A percentile compares a stretch with the other conserved stretches of the same genome.
Conservation (phyloP, 1,140 invertebrate genomes). For the Trypoxylus dichotomus region DNA sequence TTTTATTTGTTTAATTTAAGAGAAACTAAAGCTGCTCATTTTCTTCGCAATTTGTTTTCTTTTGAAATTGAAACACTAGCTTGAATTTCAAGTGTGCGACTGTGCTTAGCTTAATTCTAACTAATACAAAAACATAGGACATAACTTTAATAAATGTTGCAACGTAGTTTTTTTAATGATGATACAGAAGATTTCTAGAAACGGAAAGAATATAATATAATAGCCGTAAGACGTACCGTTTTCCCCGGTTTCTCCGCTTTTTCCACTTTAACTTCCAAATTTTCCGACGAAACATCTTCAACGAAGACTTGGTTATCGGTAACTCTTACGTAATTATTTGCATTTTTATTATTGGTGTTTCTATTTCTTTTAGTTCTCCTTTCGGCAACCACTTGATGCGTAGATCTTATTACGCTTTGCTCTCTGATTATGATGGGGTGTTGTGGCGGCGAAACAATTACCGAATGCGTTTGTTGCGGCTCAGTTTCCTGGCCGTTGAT, state of each 20-base stretch:
- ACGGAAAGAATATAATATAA: too few relatives aligned
- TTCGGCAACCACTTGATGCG: slow-evolving; percentile 39
- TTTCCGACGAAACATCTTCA: not conserved
- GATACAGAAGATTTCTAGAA: too few relatives aligned
- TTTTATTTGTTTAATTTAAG: too few relatives aligned
- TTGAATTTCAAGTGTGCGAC: too few relatives aligned
- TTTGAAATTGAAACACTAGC: too few relatives aligned
- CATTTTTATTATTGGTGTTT: slow-evolving; percentile 39
- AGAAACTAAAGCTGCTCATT: too few relatives aligned
- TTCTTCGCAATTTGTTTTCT: too few relatives aligned
- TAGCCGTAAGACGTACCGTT: slow-evolving; percentile 33
- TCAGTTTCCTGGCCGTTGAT: slow-evolving; percentile 35
- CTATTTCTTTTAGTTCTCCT: slow-evolving; percentile 41
- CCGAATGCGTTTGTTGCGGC: slow-evolving; percentile 37
- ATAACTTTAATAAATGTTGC: too few relatives aligned
- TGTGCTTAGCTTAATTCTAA: too few relatives aligned
- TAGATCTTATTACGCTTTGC: slow-evolving; percentile 42
- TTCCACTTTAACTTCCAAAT: not conserved
- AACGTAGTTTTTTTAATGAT: too few relatives aligned
- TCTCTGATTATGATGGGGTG: slow-evolving; percentile 42
- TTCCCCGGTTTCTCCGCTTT: slow-evolving; percentile 30
- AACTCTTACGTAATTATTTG: slow-evolving; percentile 37
- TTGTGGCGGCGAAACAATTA: slow-evolving; percentile 45
- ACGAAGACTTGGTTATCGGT: not conserved
- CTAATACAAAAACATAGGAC: too few relatives aligned